These are phyloP conservation scores for Drosophila pseudoobscura DNA, from an alignment of 1,140 invertebrate species.

Conservation along the genomic window DNA sequence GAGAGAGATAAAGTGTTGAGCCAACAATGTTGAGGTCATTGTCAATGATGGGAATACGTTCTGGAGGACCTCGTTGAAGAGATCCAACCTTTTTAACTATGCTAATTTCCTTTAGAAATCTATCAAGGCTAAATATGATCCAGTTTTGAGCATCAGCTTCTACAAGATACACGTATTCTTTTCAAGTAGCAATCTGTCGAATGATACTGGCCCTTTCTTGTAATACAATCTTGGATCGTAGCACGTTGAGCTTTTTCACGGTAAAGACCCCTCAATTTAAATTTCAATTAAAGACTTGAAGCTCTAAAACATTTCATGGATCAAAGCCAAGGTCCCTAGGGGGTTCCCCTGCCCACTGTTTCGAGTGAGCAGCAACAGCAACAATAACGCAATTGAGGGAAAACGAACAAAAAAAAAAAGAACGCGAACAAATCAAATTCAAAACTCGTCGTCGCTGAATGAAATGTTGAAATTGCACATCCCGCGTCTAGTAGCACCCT, in stretches of 20 bases:
- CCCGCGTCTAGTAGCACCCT: conserved; percentile 36
- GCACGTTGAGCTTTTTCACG: too few relatives aligned
- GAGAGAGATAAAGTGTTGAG: neutral
- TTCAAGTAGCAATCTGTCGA: too few relatives aligned
- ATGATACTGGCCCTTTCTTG: too few relatives aligned
- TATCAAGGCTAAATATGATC: too few relatives aligned
- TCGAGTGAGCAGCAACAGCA: conserved; percentile 10
- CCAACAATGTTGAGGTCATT: conserved; percentile 22
- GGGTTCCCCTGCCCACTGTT: neutral
- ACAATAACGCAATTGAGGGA: conserved; percentile 3
- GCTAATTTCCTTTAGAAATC: too few relatives aligned
- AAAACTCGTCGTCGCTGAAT: conserved; percentile 68
- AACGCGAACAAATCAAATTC: conserved; percentile 59
- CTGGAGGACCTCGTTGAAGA: too few relatives aligned
- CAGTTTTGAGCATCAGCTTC: too few relatives aligned
- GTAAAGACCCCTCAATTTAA: neutral
- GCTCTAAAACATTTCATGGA: too few relatives aligned
- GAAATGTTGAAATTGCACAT: conserved; percentile 70
- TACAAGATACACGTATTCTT: too few relatives aligned
- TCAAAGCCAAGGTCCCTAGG: conserved; percentile 1
- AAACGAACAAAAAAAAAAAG: conserved; percentile 25
- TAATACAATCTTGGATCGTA: too few relatives aligned
- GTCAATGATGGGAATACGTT: neutral
- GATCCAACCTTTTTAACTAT: too few relatives aligned
- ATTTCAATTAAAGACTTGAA: conserved; percentile 2